A percentile compares a stretch with the other conserved stretches of the same genome.
These are phyloP conservation scores for Protobothrops mucrosquamatus DNA, from an alignment of 2,113 vertebrate genomes.

Conservation along the genomic window DNA sequence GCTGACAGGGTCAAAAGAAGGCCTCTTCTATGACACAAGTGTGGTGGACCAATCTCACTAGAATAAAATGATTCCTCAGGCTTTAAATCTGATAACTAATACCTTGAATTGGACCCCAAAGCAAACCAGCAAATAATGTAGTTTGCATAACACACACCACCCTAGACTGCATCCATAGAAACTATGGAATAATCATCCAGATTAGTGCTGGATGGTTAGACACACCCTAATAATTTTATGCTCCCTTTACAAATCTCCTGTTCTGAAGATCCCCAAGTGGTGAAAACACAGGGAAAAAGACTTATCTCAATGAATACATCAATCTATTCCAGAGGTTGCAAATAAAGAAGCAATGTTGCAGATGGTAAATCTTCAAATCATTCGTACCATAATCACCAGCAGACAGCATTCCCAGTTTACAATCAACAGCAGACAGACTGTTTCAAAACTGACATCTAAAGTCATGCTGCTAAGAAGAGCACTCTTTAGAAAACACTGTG, in stretches of 20 bases:
- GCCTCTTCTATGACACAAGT: too few relatives aligned
- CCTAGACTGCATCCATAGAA: not conserved
- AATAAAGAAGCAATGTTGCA: not conserved
- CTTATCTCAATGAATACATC: not conserved
- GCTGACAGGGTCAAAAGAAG: too few relatives aligned
- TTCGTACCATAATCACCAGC: not conserved
- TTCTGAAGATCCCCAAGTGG: not conserved
- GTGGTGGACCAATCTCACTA: too few relatives aligned
- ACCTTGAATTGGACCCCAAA: not conserved
- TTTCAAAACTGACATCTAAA: conserved; percentile 39
- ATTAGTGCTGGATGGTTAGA: not conserved
- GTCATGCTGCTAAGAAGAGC: conserved; percentile 14
- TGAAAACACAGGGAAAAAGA: not conserved
- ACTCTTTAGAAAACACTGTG: conserved; percentile 6
- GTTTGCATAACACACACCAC: not conserved
- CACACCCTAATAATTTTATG: not conserved
- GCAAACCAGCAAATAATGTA: not conserved
- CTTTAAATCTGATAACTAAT: not conserved
- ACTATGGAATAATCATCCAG: not conserved
- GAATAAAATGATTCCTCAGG: too few relatives aligned
- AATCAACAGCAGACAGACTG: not conserved
- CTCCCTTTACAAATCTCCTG: not conserved
- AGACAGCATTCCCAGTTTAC: conserved; percentile 21
- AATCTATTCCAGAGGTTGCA: not conserved
- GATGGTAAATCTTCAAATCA: conserved; percentile 1